Conservation (phyloP, 2,888 invertebrate species). For the Adela reaumurella region DNA sequence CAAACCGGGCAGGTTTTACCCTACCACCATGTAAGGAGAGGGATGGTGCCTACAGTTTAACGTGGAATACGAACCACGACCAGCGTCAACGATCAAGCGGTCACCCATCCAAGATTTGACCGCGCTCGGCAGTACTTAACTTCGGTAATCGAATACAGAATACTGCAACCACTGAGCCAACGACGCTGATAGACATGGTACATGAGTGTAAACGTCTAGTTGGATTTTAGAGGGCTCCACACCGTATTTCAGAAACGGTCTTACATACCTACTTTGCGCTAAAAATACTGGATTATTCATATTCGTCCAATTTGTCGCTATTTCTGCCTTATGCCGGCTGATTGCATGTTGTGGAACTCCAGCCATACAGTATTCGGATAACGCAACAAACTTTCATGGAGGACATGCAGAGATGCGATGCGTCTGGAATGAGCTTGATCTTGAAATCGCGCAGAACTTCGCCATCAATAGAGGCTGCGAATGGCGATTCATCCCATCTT, state of each 20-base stretch:
- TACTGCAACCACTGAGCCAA: no score
- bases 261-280: constrained; percentile 8
- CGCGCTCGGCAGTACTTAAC: no score
- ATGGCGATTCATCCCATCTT: constrained; percentile 3
- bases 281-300: constrained; percentile 6
- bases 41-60: no score
- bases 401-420: constrained; percentile 1
- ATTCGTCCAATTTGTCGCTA: constrained; percentile 3
- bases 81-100: no score
- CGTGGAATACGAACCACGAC: no score
- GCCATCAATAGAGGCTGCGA: background rate
- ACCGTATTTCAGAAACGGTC: constrained; percentile 7
- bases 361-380: background rate
- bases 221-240: no score
- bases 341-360: background rate
- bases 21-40: no score
- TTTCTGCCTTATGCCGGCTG: background rate
- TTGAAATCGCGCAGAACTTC: background rate
- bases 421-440: background rate
- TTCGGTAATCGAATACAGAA: no score
- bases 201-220: no score
- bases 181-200: no score
- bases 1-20: no score
- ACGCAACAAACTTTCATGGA: constrained; percentile 1
- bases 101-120: no score